Evolutionary conservation across 1,140 invertebrate genomes (phyloP), one percentile per base, ranked within the genome.

Genomic region (Brachionus rubens): DNA sequence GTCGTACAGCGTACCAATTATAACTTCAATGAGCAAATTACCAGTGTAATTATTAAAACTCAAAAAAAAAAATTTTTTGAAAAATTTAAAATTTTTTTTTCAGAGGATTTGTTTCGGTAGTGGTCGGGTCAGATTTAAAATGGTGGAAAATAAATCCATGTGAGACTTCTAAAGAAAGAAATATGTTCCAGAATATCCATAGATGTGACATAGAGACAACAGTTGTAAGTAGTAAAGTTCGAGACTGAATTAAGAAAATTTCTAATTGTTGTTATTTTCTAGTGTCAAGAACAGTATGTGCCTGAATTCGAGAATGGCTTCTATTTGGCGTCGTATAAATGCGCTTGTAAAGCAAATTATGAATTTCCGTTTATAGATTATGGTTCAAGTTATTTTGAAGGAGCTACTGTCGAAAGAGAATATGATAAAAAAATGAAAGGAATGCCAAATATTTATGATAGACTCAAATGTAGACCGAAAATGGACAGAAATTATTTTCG

Each of bases 131-230:
- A 7, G 48, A 75, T 75, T 48, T 75, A 33, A 46, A 48, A 28
- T 75, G 72, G 72, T 75, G 48, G 48, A 56, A 24, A 46, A 75
- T 75, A n/a, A 75, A 75, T 47, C 72, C 72, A 12, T 75, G 72
- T 59, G 72, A 75, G 28, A 41, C 28, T 30, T 50, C 54, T 7
- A 75, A 41, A n/a, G 40, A 41, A 26, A 40, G 21, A 30, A 75
- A 75, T 28, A 56, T 56, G 33, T 75, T 75, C 47, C 72, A 75
- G 19, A 56, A 46, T 46, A 28, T 75, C 16, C 72, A 75, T 75
- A 75, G 36, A 56, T 75, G 72, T 75, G 48, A 75, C 12, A 28
- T 16, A 43, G 72, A 75, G 56, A 75, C 72, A 21, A 75, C 72
- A 75, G 26, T 50, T 19, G 68, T 72, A 72, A 72, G n/a, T n/a